Evolutionary conservation across 2,888 invertebrate species (phyloP), one percentile per base, ranked within the genome.

Genomic region (Clivina fossor): DNA sequence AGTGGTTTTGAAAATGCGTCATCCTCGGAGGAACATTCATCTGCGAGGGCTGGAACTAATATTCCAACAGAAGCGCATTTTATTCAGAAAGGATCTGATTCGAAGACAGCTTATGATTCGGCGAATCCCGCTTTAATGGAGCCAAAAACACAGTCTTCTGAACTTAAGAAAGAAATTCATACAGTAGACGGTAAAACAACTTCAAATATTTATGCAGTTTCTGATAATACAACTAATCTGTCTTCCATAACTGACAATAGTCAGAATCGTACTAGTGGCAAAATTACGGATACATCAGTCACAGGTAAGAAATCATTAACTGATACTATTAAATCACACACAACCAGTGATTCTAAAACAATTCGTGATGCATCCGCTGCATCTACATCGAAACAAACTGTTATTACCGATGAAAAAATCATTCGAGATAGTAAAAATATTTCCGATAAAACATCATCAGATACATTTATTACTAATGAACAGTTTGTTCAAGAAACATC

Each of bases 1-100:
- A 77, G 80, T 71, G 80, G 80, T 40, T 77, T 77, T 65, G 76
- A 74, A 37, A 64, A 78, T 66, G 75, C 77, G 60, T 69, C 76
- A 54, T 71, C 73, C 26, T 67, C 73, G 3, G 78, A 78, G 59
- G 82, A 83, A 71, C 75, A 74, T 33, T 76, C 78, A 65, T 75
- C 78, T 19, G 79, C 77, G 58, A 73, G 75, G 28, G 77, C 76
- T 61, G 83, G 83, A 13, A 82, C 82, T 4, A 77, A 76, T 58
- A 78, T 82, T n/a, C 75, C 75, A 38, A 78, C 82, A 8, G 77
- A 82, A 69, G 72, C 79, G 41, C 78, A 78, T 46, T 76, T 79
- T 59, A 76, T 77, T 58, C 74, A 77, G 61, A 75, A 79, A 65
- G 76, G 76, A 55, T 77, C 76, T 60, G 79, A 81, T 46, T 77